Percentiles rank a stretch among this genome's conserved stretches.
Conservation (phyloP, 2,797 vertebrate species). For the Poecilia velifera region DNA sequence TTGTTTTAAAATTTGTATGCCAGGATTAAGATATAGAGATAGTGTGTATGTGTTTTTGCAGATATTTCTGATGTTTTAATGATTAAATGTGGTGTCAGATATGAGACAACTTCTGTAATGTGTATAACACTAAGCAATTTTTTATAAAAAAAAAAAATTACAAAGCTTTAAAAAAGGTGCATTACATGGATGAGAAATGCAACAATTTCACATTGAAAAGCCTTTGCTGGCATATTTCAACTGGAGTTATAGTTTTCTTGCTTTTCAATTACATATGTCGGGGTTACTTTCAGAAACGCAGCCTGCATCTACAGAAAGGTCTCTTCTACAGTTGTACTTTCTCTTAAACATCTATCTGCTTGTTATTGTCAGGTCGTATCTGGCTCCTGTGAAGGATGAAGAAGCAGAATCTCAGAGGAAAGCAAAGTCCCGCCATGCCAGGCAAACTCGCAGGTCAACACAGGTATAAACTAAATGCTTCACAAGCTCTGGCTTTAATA, state of each 20-base stretch:
- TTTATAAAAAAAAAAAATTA: too few relatives aligned
- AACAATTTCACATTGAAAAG: background rate
- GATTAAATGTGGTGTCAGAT: background rate
- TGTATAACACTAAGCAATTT: too few relatives aligned
- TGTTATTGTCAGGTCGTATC: constrained; percentile 66
- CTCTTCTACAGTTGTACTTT: background rate
- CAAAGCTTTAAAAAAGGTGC: too few relatives aligned
- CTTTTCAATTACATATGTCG: background rate
- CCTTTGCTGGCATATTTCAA: background rate
- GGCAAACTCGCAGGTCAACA: constrained; percentile 93
- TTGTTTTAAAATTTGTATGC: background rate
- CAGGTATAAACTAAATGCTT: constrained; percentile 78
- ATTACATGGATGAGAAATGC: background rate
- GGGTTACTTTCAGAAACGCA: background rate
- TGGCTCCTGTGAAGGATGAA: constrained; percentile 90
- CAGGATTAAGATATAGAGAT: background rate
- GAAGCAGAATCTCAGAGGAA: constrained; percentile 94
- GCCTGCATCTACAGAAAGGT: background rate
- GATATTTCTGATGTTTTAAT: background rate
- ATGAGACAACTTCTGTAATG: background rate
- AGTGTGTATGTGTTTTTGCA: background rate
- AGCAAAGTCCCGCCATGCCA: constrained; percentile 90
- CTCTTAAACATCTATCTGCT: background rate
- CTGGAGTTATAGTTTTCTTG: background rate
- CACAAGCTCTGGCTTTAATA: background rate